Base-by-base conservation (phyloP, 2,113 vertebrate genomes). In the Chaetura pelagica region DNA sequence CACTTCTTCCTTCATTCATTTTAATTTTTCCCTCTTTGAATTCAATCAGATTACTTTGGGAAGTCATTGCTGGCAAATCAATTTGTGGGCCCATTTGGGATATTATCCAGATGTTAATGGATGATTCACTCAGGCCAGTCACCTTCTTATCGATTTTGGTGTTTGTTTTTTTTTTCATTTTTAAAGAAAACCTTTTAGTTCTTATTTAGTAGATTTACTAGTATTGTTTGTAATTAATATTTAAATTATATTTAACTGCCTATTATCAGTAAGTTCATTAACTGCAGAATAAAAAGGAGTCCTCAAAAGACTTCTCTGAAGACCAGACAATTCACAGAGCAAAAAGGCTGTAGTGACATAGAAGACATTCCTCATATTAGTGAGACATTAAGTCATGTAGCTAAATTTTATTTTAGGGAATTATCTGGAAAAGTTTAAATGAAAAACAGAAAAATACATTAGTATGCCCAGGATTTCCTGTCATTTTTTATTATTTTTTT, bases 1-100 rank as follows among this genome's bases (percentile, higher is more conserved):
- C 97, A 90, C 94, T 97, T 97, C 96, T 98, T 95, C 91, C 75
- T 98, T 98, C 97, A 77, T 98, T 97, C 96, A 96, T 97, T 98
- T 97, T 97, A 97, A 97, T 97, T 97, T 97, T 98, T 97, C 95
- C 95, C 61, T 95, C 87, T 97, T 97, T 97, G 94, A 93, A 89
- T 98, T 98, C 94, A 95, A 21, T 96, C 82, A 95, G 94, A 97
- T 94, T 96, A 93, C 96, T 97, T 96, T 96, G 93, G 92, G 91
- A 97, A 98, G 95, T 93, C 90, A 89, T 96, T 98, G 93, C 90
- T 96, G 84, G 95, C 73, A 97, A 98, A 98, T 97, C 97, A 97
- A 95, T 98, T 96, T 97, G 77, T 95, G 79, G 84, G 85, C 55
- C 90, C 91, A 66, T 90, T 94, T 96, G 94, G 91, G 91, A 96